Percentiles rank a stretch among this genome's conserved stretches.
These are phyloP conservation scores for Xenops minutus DNA, from an alignment of 2,797 vertebrate genomes.

Conservation along the genomic window DNA sequence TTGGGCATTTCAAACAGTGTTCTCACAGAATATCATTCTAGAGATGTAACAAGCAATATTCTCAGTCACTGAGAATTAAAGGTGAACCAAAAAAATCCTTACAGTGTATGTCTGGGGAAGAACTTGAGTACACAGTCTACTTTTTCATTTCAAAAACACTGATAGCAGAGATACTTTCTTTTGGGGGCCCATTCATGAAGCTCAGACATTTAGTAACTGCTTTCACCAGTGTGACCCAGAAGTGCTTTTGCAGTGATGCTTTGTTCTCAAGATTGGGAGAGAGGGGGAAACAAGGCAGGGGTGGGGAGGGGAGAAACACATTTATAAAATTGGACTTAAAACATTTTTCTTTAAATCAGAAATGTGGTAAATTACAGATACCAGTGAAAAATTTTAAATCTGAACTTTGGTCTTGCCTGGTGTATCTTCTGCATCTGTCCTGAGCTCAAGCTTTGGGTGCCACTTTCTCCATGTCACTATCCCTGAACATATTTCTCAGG, in stretches of 20 bases:
- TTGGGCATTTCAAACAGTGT: neutral
- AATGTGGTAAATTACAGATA: neutral
- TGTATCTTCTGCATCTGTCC: neutral
- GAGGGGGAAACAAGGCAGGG: rapidly evolving
- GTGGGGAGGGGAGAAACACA: rapidly evolving
- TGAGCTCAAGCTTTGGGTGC: neutral
- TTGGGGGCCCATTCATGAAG: neutral
- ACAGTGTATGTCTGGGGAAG: neutral
- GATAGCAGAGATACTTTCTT: neutral
- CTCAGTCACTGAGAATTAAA: neutral
- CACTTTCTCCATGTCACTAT: neutral
- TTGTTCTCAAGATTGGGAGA: neutral
- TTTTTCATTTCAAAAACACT: neutral
- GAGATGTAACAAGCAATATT: neutral
- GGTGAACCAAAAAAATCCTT: neutral
- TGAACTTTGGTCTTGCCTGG: neutral
- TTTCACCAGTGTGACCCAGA: neutral
- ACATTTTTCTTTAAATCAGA: neutral
- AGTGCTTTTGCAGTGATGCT: neutral
- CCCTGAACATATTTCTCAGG: neutral
- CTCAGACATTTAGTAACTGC: neutral
- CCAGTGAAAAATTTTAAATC: neutral
- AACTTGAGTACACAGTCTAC: neutral
- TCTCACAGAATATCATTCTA: neutral
- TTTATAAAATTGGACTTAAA: neutral